Conservation (phyloP, 92 coral and sea anemone species). For the Paramuricea clavata region DNA sequence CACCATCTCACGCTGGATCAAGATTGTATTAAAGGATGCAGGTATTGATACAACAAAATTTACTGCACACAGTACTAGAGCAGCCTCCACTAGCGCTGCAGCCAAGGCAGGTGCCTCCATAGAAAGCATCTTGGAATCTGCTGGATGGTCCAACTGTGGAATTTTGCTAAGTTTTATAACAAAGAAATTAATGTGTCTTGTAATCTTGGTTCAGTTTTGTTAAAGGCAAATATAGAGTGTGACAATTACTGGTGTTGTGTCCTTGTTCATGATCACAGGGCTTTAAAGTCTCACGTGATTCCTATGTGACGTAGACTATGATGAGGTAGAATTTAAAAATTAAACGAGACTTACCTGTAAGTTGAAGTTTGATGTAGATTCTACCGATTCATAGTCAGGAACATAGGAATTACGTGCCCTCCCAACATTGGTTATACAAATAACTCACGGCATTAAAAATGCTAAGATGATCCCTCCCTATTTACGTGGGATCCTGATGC, state of each 20-base stretch:
- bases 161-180: constrained; percentile 22
- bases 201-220: not conserved
- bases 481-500: not conserved
- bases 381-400: constrained; percentile 25
- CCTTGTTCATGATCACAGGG: constrained; percentile 15
- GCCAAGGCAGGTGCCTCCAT: constrained; percentile 5
- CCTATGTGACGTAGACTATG: not conserved
- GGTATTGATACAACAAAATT: constrained; percentile 14
- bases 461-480: not conserved
- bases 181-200: not conserved
- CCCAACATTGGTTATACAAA: not conserved
- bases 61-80: not conserved
- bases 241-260: not conserved
- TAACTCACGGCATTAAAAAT: too few relatives aligned
- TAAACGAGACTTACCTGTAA: constrained; percentile 32
- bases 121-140: not conserved
- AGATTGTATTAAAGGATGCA: constrained; percentile 28
- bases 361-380: constrained; percentile 31
- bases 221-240: not conserved
- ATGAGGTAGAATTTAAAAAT: constrained; percentile 27
- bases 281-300: constrained; percentile 33
- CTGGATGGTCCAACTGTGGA: not conserved
- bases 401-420: constrained; percentile 17
- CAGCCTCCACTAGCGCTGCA: constrained; percentile 14
- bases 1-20: constrained; percentile 44